Evolutionary conservation across 2,888 invertebrate genomes (phyloP).

Genomic region (Hymenopus coronatus): DNA sequence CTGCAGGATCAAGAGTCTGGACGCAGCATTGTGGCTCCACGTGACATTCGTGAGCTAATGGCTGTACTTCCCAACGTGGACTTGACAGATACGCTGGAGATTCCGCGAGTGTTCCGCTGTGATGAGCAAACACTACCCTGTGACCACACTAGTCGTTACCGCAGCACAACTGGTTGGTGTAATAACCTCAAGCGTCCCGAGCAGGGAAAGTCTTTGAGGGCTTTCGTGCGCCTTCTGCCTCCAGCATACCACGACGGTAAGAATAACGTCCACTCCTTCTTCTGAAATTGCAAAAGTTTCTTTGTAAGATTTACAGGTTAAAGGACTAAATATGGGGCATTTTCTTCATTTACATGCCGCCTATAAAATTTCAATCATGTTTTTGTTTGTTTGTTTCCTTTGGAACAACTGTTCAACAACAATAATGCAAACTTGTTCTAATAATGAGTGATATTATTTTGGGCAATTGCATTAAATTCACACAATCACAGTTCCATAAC

Average conservation of each 20-base stretch:
- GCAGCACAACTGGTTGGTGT: slow-evolving; percentile 50
- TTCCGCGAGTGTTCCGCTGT: slow-evolving; percentile 47
- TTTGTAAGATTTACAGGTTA: too few relatives aligned
- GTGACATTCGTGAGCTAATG: slow-evolving; percentile 46
- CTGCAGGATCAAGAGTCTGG: slow-evolving; percentile 44
- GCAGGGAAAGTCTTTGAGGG: slow-evolving; percentile 47
- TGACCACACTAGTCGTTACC: slow-evolving; percentile 49
- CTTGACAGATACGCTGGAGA: slow-evolving; percentile 45
- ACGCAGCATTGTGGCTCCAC: slow-evolving; percentile 36
- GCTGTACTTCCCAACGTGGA: slow-evolving; percentile 48
- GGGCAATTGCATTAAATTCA: too few relatives aligned
- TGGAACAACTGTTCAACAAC: too few relatives aligned
- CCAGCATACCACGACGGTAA: slow-evolving; percentile 49
- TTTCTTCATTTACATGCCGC: too few relatives aligned
- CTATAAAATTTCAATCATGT: too few relatives aligned
- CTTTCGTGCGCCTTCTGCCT: slow-evolving; percentile 46
- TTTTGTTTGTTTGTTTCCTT: too few relatives aligned
- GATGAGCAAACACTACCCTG: slow-evolving; percentile 50
- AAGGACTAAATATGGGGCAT: too few relatives aligned
- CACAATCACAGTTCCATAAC: too few relatives aligned
- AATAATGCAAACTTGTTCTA: too few relatives aligned
- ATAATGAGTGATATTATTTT: too few relatives aligned
- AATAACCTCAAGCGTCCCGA: slow-evolving; percentile 50
- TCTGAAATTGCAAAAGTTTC: too few relatives aligned
- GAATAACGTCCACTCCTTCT: background rate